Evolutionary conservation across 2,797 vertebrate genomes (phyloP), one percentile per base, ranked within the genome.

Genomic region (Parotocinclus haroldoi): DNA sequence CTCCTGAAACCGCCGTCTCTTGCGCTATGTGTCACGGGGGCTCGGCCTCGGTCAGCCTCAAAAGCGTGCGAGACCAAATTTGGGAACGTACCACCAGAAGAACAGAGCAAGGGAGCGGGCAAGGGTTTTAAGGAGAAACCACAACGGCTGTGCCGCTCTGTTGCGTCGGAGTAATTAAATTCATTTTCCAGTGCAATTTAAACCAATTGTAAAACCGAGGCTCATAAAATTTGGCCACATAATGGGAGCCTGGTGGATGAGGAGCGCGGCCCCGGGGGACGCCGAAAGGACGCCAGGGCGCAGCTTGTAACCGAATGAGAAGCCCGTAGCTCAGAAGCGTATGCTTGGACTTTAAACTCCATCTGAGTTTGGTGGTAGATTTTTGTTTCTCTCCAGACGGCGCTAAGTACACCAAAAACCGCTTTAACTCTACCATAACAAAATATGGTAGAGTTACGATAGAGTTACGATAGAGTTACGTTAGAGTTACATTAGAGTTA

Each of bases 101-200:
- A 19, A 14, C 44, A 59, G 44, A 60, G 50, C 4, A 36, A 72
- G 40, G 39, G 19, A 38, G 27, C n/a, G 68, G 1, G 48, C 7
- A 67, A 58, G 12, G 18, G 7, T 58, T 59, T 65, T n/a, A 81
- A 73, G 79, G 81, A 76, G 81, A 78, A 76, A 49, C 72, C 74
- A 71, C 77, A 78, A 81, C 79, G 77, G 73, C 58, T 75, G 80
- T 77, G 72, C 66, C 75, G 64, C 71, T 70, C 81, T 83, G 84
- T 86, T 86, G 78, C 80, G 58, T 79, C 78, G 72, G 76, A 83
- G 82, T 87, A 87, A 88, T 88, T 86, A 85, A 83, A 88, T 86
- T 72, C 73, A 73, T 80, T 76, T 74, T 27, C 74, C 79, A 79
- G 71, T 78, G 65, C 9, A 17, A 16, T 80, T 63, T 71, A 68